phyloP scores from a whole-genome alignment of 2,113 vertebrate species.

The Actenoides hombroni region DNA sequence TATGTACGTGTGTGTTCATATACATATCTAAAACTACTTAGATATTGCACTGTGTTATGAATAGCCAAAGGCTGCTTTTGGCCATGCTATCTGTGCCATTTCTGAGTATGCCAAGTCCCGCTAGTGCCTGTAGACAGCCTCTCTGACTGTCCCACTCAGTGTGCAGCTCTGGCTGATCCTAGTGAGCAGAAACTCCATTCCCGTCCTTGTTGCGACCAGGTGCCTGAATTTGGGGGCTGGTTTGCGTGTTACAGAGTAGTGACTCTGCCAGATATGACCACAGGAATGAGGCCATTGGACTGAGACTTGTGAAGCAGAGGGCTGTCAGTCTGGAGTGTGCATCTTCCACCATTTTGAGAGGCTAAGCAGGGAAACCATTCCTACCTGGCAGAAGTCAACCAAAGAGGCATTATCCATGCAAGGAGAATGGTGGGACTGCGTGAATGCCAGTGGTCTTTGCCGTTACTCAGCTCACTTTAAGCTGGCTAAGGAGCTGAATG shows the following conservation, averaged over 20 bases:
- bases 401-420: background rate
- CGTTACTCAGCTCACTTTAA: background rate
- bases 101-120: rapidly evolving
- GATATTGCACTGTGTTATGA: background rate
- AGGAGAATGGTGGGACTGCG: background rate
- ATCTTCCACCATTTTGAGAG: background rate
- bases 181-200: background rate
- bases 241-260: background rate
- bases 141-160: rapidly evolving
- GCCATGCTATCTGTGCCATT: background rate
- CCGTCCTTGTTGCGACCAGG: background rate
- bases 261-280: background rate
- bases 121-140: background rate
- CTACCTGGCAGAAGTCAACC: background rate
- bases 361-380: background rate
- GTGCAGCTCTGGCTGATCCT: rapidly evolving
- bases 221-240: background rate
- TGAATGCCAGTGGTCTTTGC: background rate
- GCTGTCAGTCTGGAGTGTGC: background rate
- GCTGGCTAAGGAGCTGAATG: background rate
- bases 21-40: background rate
- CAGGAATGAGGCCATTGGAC: background rate
- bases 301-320: background rate
- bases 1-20: background rate
- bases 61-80: background rate